Evolutionary conservation across 2,797 vertebrate genomes (phyloP).

Genomic region (Meriones psammophilus): DNA sequence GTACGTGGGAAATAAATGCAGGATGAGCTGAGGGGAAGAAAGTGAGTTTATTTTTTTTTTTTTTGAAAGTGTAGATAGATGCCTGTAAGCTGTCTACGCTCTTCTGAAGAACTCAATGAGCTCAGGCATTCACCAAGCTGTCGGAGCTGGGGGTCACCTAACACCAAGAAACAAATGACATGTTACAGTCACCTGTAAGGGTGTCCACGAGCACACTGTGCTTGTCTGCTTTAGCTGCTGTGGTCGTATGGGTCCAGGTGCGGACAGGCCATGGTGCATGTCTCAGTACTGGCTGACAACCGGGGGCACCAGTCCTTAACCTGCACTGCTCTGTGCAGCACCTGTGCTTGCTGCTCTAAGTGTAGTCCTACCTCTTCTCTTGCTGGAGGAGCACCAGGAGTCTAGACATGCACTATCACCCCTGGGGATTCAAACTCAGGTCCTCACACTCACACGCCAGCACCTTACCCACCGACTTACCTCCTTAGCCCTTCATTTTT

Average conservation of each 20-base stretch:
- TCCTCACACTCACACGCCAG: not conserved
- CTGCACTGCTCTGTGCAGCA: not conserved
- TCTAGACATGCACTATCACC: not conserved
- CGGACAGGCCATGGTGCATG: not conserved
- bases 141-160: not conserved
- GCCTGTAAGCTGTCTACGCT: not conserved
- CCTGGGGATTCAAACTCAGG: not conserved
- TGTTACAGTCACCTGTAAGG: not conserved
- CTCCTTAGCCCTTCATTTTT: not conserved
- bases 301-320: not conserved
- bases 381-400: not conserved
- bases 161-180: conserved; percentile 44
- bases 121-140: not conserved
- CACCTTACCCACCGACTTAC: not conserved
- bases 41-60: too few relatives aligned
- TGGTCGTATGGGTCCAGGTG: not conserved
- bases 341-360: not conserved
- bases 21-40: not conserved
- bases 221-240: not conserved
- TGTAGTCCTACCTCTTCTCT: not conserved
- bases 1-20: not conserved
- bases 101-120: not conserved
- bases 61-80: not conserved
- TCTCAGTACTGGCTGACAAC: not conserved
- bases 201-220: not conserved